Evolutionary conservation across 2,797 vertebrate genomes (phyloP).

Genomic region (Esox masquinongy): DNA sequence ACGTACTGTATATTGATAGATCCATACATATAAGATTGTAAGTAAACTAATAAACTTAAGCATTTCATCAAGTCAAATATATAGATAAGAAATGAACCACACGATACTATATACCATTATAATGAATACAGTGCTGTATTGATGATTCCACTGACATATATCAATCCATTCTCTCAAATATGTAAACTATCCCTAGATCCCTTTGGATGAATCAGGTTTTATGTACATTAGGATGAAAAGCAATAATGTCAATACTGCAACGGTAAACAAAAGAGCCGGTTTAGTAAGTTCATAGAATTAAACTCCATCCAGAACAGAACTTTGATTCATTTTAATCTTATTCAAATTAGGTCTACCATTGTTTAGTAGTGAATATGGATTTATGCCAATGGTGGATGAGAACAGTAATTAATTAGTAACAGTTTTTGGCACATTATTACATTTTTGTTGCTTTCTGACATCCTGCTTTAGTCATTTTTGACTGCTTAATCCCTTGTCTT

Average conservation of each 20-base stretch:
- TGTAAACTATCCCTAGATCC: conserved; percentile 48
- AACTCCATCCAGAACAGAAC: conserved; percentile 54
- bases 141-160: conserved; percentile 62
- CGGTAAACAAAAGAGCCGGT: conserved; percentile 52
- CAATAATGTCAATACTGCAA: conserved; percentile 75
- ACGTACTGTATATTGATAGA: conserved; percentile 66
- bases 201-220: conserved; percentile 56
- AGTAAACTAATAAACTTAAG: conserved; percentile 69
- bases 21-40: conserved; percentile 71
- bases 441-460: conserved; percentile 49
- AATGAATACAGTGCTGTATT: conserved; percentile 53
- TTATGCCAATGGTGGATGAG: conserved; percentile 41
- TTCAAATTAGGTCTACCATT: conserved; percentile 49
- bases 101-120: conserved; percentile 65
- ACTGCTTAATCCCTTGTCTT: conserved; percentile 30
- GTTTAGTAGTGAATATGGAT: conserved; percentile 46
- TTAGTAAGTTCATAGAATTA: conserved; percentile 55
- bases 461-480: conserved; percentile 53
- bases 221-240: conserved; percentile 73
- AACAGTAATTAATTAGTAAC: conserved; percentile 45
- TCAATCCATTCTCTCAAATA: conserved; percentile 47
- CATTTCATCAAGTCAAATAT: conserved; percentile 67
- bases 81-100: conserved; percentile 66
- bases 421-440: conserved; percentile 48
- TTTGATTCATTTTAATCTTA: conserved; percentile 44